These are phyloP conservation scores for Danaus chrysippus DNA, from an alignment of 2,888 invertebrate genomes.

Conservation along the genomic window DNA sequence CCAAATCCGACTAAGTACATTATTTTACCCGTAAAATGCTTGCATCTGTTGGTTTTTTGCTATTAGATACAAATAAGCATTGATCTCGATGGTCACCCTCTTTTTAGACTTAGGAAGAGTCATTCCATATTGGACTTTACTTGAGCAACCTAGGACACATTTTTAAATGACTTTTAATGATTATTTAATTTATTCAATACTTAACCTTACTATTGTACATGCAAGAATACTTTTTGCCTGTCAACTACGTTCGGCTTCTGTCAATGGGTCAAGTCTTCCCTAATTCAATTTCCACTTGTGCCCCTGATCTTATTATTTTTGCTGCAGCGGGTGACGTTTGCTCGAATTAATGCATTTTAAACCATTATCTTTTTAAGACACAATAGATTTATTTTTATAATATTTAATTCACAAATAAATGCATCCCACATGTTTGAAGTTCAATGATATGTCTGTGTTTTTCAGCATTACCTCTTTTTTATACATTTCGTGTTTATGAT, in stretches of 20 bases:
- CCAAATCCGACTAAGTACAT: constrained; percentile 74
- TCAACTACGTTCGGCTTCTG: constrained; percentile 27
- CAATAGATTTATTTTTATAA: constrained; percentile 31
- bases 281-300: constrained; percentile 72
- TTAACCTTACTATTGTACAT: constrained; percentile 17
- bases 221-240: constrained; percentile 22
- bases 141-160: constrained; percentile 8
- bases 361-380: constrained; percentile 25
- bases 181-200: constrained; percentile 8
- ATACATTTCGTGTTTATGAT: no score
- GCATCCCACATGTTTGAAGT: background rate
- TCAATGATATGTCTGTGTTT: background rate
- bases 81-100: constrained; percentile 61
- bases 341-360: constrained; percentile 43
- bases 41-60: constrained; percentile 77
- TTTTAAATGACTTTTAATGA: constrained; percentile 20
- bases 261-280: constrained; percentile 65
- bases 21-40: constrained; percentile 77
- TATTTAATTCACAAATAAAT: background rate
- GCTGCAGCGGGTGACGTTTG: constrained; percentile 56
- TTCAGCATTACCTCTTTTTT: no score
- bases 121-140: constrained; percentile 29
- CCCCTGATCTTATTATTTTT: constrained; percentile 68
- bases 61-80: constrained; percentile 75
- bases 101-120: constrained; percentile 20